Conservation (phyloP, 2,113 vertebrate genomes). For the Corvus hawaiiensis region DNA sequence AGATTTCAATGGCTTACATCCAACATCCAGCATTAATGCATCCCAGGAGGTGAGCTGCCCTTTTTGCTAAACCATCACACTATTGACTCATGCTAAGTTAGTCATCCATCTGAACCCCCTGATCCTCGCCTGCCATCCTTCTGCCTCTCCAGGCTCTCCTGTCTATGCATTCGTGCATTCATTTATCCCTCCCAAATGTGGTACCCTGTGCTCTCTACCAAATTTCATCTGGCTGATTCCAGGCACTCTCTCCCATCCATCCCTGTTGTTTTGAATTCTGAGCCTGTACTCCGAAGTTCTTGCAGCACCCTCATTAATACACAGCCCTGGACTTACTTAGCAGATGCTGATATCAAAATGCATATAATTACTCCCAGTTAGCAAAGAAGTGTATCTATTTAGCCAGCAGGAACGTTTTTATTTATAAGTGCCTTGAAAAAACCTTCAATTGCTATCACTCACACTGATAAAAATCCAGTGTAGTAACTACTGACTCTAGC, state of each 20-base stretch:
- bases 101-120: slow-evolving; percentile 46
- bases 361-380: slow-evolving; percentile 44
- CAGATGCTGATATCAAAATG: slow-evolving; percentile 56
- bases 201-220: slow-evolving; percentile 5
- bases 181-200: slow-evolving; percentile 27
- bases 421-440: background rate
- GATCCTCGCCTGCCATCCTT: slow-evolving; percentile 19
- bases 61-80: slow-evolving; percentile 55
- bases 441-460: background rate
- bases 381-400: slow-evolving; percentile 33
- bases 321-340: slow-evolving; percentile 36
- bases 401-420: background rate
- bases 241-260: background rate
- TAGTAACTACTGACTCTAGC: background rate
- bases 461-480: slow-evolving; percentile 23
- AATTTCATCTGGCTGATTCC: slow-evolving; percentile 28
- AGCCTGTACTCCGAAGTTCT: slow-evolving; percentile 40
- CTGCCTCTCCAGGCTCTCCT: slow-evolving; percentile 18
- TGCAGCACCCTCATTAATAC: slow-evolving; percentile 50
- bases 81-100: slow-evolving; percentile 61
- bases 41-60: slow-evolving; percentile 57
- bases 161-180: slow-evolving; percentile 30
- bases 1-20: slow-evolving; percentile 25
- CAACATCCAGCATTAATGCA: slow-evolving; percentile 43
- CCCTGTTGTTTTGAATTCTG: slow-evolving; percentile 14